Base-by-base conservation (phyloP, 2,113 vertebrate genomes). In the Phocoena sinus region DNA sequence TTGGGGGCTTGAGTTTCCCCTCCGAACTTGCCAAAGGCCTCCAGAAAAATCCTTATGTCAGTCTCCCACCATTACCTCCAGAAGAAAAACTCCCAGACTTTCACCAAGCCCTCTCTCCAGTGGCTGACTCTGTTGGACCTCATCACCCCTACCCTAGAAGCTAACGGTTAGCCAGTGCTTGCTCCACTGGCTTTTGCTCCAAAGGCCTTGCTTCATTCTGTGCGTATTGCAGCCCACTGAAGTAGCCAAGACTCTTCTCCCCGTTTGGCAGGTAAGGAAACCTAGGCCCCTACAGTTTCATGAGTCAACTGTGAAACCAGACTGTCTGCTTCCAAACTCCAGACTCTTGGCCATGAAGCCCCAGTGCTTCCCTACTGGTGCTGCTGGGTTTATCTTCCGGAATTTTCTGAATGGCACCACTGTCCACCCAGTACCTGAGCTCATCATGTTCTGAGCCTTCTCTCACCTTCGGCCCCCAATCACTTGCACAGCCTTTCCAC, bases 101-200 rank as follows among this genome's bases (percentile, higher is more conserved):
- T 71, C 21, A 31, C 17, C 10, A 47, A 8, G 14, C 5, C 25
- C 74, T 44, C 50, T 25, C 23, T 18, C 33, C 33, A 83, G 20
- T 36, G 20, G 81, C 65, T 73, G 63, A n/a, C 25, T 33, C 8
- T 6, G 26, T 15, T 58, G 71, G 60, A 58, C 33, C 63, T 81
- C 31, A 20, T 25, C 1, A 1, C 4, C 13, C 23, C 8, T 7
- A 21, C 36, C 2, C 8, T 31, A 13, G 50, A 41, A 53, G 33
- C 36, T 17, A n/a, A 28, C 33, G 31, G 28, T 74, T 62, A 25
- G 63, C 50, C 31, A 13, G 20, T 12, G 17, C 50, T 38, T n/a
- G 71, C 33, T 82, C 26, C 26, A 10, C 17, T 1, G 36, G 33
- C 41, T 79, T 9, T 12, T 20, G 11, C 20, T 82, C 85, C 74